Conservation (phyloP, 1,140 invertebrate species). For the Hetaerina americana region DNA sequence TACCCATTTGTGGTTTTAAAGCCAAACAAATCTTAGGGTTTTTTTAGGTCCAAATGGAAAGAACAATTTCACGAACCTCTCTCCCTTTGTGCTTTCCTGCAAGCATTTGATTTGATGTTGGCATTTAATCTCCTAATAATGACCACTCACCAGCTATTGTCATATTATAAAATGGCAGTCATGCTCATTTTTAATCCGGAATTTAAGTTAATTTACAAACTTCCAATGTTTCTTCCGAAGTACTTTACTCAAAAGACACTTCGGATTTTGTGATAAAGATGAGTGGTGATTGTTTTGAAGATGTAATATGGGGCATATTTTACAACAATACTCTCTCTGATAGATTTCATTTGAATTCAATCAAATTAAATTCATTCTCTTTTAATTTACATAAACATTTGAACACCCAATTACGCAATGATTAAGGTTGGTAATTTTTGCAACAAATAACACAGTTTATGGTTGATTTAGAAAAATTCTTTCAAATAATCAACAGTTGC, state of each 20-base stretch:
- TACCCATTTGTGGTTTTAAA: background rate
- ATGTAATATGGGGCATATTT: background rate
- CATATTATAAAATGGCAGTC: background rate
- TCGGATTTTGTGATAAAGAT: background rate
- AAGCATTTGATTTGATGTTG: too few relatives aligned
- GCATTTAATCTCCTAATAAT: background rate
- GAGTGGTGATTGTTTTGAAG: background rate
- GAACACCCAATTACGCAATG: background rate
- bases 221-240: background rate
- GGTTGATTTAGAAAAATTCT: background rate
- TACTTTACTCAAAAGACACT: background rate
- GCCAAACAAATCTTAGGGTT: background rate
- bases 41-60: background rate
- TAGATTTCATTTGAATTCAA: too few relatives aligned
- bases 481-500: background rate
- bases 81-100: background rate
- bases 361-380: background rate
- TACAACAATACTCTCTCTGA: background rate
- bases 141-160: background rate
- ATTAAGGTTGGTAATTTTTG: background rate
- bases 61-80: background rate
- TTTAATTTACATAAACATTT: background rate
- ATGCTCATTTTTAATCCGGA: background rate
- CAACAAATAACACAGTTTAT: background rate
- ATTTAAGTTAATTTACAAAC: background rate